Conservation (phyloP, 2,888 invertebrate species). For the Beris chalybata region DNA sequence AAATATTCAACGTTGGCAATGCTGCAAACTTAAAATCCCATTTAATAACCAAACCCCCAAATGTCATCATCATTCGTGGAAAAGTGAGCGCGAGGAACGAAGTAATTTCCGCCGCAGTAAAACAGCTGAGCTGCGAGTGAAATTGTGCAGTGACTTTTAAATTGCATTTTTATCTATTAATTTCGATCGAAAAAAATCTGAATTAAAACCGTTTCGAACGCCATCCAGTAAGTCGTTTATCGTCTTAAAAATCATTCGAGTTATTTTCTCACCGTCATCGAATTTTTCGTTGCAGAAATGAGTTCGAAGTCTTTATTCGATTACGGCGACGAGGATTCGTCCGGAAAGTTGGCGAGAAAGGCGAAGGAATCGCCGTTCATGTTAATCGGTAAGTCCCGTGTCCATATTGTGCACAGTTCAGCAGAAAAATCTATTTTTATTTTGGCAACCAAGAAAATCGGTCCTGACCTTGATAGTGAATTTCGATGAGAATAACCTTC, state of each 20-base stretch:
- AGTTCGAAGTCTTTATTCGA: slow-evolving; percentile 52
- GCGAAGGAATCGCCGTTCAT: slow-evolving; percentile 74
- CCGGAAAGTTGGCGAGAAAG: slow-evolving; percentile 63
- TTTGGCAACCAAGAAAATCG: background rate
- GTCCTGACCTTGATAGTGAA: no score
- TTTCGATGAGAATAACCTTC: no score
- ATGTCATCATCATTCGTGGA: slow-evolving; percentile 21
- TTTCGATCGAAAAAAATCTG: no score
- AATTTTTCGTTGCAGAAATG: slow-evolving; percentile 41
- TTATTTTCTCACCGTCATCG: no score
- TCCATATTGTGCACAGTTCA: background rate
- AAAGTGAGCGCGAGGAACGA: background rate
- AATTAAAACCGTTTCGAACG: no score
- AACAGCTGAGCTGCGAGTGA: no score
- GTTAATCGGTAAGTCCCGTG: slow-evolving; percentile 66
- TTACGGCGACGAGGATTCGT: slow-evolving; percentile 45
- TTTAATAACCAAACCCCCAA: slow-evolving; percentile 10
- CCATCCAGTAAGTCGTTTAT: no score
- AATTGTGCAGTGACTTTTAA: no score
- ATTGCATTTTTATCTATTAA: no score
- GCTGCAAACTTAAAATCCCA: background rate
- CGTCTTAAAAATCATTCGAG: no score
- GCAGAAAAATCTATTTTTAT: background rate
- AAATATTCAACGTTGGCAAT: slow-evolving; percentile 1
- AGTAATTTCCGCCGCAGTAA: no score